Conservation (phyloP, 2,113 vertebrate species). For the Stigmatopora argus region DNA sequence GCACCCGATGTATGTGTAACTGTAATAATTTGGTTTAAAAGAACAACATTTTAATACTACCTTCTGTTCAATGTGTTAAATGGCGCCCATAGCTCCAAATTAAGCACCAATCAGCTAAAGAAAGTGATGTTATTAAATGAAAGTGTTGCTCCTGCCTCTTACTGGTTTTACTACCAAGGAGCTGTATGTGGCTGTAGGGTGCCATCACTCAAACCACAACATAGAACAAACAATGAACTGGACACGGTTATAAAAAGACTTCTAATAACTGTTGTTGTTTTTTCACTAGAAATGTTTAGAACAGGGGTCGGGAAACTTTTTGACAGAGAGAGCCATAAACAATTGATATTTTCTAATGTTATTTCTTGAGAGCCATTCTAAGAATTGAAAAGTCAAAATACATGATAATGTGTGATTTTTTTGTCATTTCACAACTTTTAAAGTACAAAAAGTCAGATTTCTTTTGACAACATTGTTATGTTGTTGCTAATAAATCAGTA, state of each 20-base stretch:
- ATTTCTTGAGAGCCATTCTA: no score
- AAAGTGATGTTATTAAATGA: constrained; percentile 35
- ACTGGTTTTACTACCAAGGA: constrained; percentile 44
- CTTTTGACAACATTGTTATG: no score
- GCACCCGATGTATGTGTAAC: not conserved
- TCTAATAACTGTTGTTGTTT: constrained; percentile 19
- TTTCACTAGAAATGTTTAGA: not conserved
- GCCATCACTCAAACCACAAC: constrained; percentile 32
- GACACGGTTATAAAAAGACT: constrained; percentile 22
- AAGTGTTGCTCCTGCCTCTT: constrained; percentile 37
- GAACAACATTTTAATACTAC: not conserved
- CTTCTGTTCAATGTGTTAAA: constrained; percentile 24
- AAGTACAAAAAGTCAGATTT: no score
- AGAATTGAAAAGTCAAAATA: no score
- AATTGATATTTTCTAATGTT: no score
- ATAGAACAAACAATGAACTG: constrained; percentile 39
- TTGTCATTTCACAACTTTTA: no score
- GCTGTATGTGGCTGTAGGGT: constrained; percentile 43
- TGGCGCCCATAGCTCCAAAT: constrained; percentile 10
- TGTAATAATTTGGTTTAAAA: not conserved
- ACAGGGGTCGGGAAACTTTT: no score
- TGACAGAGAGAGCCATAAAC: no score
- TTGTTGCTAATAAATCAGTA: no score
- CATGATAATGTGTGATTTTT: no score
- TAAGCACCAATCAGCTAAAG: constrained; percentile 27